phyloP scores from a whole-genome alignment of 2,113 vertebrate genomes.

The Mesocricetus auratus region DNA sequence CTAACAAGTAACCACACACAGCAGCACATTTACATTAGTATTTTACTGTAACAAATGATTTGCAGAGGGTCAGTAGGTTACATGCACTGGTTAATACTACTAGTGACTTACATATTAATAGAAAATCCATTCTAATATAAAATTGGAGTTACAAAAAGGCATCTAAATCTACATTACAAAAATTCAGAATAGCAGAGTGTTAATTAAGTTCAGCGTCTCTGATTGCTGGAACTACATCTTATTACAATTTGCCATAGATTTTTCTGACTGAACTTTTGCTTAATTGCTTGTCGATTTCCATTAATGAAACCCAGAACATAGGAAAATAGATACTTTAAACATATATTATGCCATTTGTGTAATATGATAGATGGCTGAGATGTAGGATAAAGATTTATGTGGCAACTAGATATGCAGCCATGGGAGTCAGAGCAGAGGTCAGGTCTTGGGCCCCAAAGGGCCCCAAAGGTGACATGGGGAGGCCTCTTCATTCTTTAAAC shows the following conservation, averaged over 20 bases:
- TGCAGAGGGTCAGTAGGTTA: background rate
- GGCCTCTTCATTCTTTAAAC: background rate
- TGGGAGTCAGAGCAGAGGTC: no score
- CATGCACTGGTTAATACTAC: background rate
- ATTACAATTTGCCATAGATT: constrained; percentile 29
- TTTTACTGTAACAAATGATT: background rate
- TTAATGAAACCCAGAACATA: constrained; percentile 9
- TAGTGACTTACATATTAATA: background rate
- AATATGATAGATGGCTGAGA: background rate
- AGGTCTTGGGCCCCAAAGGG: no score
- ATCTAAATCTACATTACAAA: background rate
- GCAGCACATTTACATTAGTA: background rate
- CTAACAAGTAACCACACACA: background rate
- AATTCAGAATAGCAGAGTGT: background rate
- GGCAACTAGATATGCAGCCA: background rate
- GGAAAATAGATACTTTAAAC: background rate
- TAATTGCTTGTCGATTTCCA: constrained; percentile 45
- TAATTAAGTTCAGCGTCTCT: constrained; percentile 42
- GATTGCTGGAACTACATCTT: background rate
- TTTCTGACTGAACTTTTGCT: constrained; percentile 37
- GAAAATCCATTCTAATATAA: background rate
- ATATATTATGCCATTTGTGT: no score
- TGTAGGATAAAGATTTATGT: rapidly evolving
- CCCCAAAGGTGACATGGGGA: background rate
- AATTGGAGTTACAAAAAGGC: background rate